A percentile compares a stretch with the other conserved stretches of the same genome.
Evolutionary conservation across 2,797 vertebrate genomes (phyloP).

Genomic region (Sebastes minor): DNA sequence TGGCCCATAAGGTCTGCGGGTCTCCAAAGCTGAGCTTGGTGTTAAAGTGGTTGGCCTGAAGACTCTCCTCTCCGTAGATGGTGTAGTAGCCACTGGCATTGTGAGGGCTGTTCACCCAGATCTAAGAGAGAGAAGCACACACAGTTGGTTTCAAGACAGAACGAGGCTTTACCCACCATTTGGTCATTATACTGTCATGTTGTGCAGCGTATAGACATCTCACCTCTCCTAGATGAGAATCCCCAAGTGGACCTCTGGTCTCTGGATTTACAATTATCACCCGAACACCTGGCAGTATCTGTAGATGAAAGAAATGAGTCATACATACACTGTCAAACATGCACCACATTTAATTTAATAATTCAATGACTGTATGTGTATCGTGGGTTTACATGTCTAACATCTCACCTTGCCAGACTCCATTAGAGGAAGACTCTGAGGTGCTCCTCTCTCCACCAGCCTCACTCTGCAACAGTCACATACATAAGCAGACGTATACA

Average conservation of each 20-base stretch:
- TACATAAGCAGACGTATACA: background rate
- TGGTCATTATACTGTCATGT: background rate
- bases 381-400: background rate
- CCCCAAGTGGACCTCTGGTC: slow-evolving; percentile 95
- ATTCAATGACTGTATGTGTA: background rate
- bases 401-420: slow-evolving; percentile 95
- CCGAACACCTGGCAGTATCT: slow-evolving; percentile 97
- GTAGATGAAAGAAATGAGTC: background rate
- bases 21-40: slow-evolving; percentile 97
- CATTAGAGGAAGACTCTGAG: slow-evolving; percentile 95
- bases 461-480: slow-evolving; percentile 85
- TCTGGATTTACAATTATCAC: slow-evolving; percentile 98
- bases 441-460: slow-evolving; percentile 96
- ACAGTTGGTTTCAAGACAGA: background rate
- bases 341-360: background rate
- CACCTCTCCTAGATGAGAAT: slow-evolving; percentile 98
- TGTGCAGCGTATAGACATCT: background rate
- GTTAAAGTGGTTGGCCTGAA: slow-evolving; percentile 98
- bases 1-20: slow-evolving; percentile 94
- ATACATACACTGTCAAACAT: background rate
- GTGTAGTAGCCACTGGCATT: slow-evolving; percentile 97
- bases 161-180: background rate
- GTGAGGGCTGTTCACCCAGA: slow-evolving; percentile 97
- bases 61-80: slow-evolving; percentile 96
- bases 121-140: slow-evolving; percentile 71